Conservation (phyloP, 2,888 invertebrate species). For the Liodrosophila aerea region DNA sequence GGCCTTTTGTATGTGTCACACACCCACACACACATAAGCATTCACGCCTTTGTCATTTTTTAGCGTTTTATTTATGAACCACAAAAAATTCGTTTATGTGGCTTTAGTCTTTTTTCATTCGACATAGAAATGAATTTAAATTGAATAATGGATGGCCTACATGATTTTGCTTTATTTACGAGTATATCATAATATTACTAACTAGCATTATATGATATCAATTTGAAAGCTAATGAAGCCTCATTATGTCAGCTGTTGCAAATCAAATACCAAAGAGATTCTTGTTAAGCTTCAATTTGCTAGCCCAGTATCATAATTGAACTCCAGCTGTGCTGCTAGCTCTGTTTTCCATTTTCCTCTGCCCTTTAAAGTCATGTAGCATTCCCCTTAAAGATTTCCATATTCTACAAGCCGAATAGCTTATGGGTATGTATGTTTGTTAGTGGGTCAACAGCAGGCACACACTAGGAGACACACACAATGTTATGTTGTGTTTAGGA, state of each 20-base stretch:
- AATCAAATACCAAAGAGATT: too few relatives aligned
- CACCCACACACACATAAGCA: constrained; percentile 2
- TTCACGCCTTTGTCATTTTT: neutral
- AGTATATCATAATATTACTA: too few relatives aligned
- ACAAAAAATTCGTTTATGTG: constrained; percentile 15
- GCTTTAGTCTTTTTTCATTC: constrained; percentile 13
- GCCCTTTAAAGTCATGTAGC: neutral
- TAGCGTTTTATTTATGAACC: neutral
- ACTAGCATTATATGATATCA: too few relatives aligned
- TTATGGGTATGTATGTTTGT: too few relatives aligned
- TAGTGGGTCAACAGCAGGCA: constrained; percentile 33
- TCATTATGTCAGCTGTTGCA: neutral
- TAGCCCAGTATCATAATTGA: constrained; percentile 2
- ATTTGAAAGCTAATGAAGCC: too few relatives aligned
- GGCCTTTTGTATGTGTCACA: constrained; percentile 15
- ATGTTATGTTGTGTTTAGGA: constrained; percentile 20
- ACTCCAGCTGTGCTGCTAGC: constrained; percentile 2
- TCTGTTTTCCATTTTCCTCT: constrained; percentile 2
- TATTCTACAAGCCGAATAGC: constrained; percentile 20
- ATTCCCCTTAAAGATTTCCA: constrained; percentile 15
- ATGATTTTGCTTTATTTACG: too few relatives aligned
- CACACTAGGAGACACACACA: neutral
- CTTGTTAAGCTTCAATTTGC: constrained; percentile 1
- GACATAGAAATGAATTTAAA: too few relatives aligned
- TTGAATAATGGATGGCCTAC: too few relatives aligned